Percentiles rank a stretch among this genome's conserved stretches.
phyloP scores from a whole-genome alignment of 2,113 vertebrate species.

The Arizona elegans region DNA sequence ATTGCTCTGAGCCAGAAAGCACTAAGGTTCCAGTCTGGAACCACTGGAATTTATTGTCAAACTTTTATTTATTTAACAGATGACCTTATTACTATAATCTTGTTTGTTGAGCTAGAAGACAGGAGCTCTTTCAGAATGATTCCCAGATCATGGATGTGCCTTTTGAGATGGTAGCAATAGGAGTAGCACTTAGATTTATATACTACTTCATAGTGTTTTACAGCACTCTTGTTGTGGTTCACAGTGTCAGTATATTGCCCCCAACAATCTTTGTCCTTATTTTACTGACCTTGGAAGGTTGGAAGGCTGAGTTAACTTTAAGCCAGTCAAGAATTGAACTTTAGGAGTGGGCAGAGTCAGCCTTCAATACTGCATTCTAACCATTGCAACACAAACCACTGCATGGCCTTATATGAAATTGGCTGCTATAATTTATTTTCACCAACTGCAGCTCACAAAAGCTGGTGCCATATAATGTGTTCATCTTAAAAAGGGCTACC shows the following conservation, averaged over 20 bases:
- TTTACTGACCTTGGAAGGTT: neutral
- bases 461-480: neutral
- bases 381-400: neutral
- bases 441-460: neutral
- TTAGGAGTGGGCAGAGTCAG: neutral
- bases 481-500: neutral
- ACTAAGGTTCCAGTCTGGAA: slow-evolving; percentile 35
- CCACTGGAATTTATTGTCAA: slow-evolving; percentile 15
- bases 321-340: neutral
- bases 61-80: neutral
- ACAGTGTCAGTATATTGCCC: neutral
- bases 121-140: neutral
- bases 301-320: neutral
- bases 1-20: slow-evolving; percentile 31
- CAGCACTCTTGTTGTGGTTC: neutral
- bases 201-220: neutral
- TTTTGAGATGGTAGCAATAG: neutral
- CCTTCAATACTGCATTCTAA: neutral
- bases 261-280: neutral
- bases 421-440: neutral
- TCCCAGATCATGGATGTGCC: neutral
- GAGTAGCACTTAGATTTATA: neutral
- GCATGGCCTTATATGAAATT: neutral
- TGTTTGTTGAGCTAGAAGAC: neutral
- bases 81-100: neutral